Conservation (phyloP, 2,113 vertebrate species). For the Istiophorus platypterus region DNA sequence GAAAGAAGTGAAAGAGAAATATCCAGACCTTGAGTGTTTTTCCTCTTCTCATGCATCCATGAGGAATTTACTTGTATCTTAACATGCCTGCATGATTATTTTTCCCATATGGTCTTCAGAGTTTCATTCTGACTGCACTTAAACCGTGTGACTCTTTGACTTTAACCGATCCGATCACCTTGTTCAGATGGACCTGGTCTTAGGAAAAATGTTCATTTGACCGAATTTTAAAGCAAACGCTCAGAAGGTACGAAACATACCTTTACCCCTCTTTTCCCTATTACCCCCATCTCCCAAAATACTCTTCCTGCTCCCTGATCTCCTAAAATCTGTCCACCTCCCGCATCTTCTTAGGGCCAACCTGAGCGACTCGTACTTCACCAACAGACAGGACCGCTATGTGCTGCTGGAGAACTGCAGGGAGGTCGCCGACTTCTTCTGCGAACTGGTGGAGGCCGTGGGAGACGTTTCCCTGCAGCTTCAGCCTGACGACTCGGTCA, state of each 20-base stretch:
- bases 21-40: background rate
- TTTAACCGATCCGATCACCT: background rate
- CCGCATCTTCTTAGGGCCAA: constrained; percentile 87
- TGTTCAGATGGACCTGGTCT: background rate
- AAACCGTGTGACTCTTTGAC: too few species aligned
- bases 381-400: constrained; percentile 98
- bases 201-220: too few species aligned
- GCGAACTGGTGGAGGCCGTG: constrained; percentile 90
- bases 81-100: background rate
- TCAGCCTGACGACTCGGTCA: constrained; percentile 88
- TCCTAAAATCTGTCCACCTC: background rate
- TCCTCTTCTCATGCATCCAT: background rate
- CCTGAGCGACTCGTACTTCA: constrained; percentile 98
- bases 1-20: background rate
- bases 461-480: constrained; percentile 94
- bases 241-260: background rate
- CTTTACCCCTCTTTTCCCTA: background rate
- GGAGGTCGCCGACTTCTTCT: constrained; percentile 95
- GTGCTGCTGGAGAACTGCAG: constrained; percentile 92
- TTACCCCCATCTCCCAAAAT: background rate
- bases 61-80: background rate
- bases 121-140: background rate
- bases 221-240: too few species aligned
- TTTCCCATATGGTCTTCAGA: background rate
- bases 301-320: background rate